These are phyloP conservation scores for Kradibia gibbosae DNA, from an alignment of 1,140 invertebrate species.

Conservation along the genomic window DNA sequence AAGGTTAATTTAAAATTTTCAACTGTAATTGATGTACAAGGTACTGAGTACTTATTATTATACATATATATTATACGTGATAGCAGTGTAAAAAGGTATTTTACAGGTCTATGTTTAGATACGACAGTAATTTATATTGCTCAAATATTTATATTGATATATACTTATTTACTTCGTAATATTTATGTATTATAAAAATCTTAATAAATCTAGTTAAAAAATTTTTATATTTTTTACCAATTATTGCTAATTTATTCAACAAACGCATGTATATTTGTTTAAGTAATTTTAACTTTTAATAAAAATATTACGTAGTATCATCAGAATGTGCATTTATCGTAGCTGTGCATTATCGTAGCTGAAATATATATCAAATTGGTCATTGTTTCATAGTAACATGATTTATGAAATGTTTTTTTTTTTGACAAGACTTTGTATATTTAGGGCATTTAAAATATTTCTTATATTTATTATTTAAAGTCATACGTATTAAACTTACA, in stretches of 20 bases:
- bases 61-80: not conserved
- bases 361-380: too few species aligned
- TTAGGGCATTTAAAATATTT: too few species aligned
- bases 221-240: not conserved
- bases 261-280: too few species aligned
- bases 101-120: slow-evolving; percentile 26
- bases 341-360: too few species aligned
- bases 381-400: too few species aligned
- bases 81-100: not conserved
- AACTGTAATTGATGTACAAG: slow-evolving; percentile 10
- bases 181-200: slow-evolving; percentile 37
- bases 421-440: too few species aligned
- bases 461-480: too few species aligned
- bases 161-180: slow-evolving; percentile 30
- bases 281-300: not conserved
- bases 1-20: not conserved
- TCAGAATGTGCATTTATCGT: too few species aligned
- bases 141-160: slow-evolving; percentile 43
- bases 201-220: slow-evolving; percentile 43
- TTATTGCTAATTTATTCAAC: slow-evolving; percentile 8
- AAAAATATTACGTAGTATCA: not conserved
- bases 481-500: not conserved
- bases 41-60: not conserved
- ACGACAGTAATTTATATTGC: slow-evolving; percentile 33
- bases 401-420: too few species aligned